Percentiles rank a stretch among this genome's conserved stretches.
Conservation (phyloP, 2,113 vertebrate species). For the Danionella cerebrum region DNA sequence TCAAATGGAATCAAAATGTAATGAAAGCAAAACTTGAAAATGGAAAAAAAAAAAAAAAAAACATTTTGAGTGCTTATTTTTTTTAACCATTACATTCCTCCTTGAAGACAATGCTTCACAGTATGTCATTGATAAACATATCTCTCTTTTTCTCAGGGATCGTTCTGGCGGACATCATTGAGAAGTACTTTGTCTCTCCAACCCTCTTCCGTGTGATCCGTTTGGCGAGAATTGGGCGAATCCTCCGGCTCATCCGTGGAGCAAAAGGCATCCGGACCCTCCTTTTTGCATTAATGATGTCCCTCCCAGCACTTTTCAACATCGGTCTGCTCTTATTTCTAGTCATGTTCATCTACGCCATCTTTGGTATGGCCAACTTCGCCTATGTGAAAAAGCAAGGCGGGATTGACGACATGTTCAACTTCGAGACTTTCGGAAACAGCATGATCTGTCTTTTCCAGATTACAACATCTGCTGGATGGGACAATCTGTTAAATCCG, state of each 20-base stretch:
- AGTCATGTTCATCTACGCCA: conserved; percentile 98
- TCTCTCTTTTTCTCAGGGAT: conserved; percentile 68
- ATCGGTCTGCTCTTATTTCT: conserved; percentile 94
- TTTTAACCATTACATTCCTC: no score
- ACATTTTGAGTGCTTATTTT: no score
- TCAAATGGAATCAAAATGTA: no score
- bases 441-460: conserved; percentile 98
- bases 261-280: conserved; percentile 95
- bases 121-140: conserved; percentile 14
- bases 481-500: conserved; percentile 90
- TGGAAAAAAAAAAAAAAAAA: no score
- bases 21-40: no score
- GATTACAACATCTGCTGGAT: conserved; percentile 94
- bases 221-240: conserved; percentile 86
- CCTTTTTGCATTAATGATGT: conserved; percentile 98
- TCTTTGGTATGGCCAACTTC: conserved; percentile 98
- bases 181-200: conserved; percentile 96
- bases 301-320: conserved; percentile 91
- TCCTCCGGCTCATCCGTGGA: conserved; percentile 88
- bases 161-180: conserved; percentile 93
- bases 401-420: conserved; percentile 96
- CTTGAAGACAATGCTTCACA: no score
- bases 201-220: conserved; percentile 95
- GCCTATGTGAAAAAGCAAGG: conserved; percentile 86
- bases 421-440: conserved; percentile 95